A percentile compares a stretch with the other conserved stretches of the same genome.
Conservation (phyloP, 1,140 invertebrate species). For the Agrypnia vestita region DNA sequence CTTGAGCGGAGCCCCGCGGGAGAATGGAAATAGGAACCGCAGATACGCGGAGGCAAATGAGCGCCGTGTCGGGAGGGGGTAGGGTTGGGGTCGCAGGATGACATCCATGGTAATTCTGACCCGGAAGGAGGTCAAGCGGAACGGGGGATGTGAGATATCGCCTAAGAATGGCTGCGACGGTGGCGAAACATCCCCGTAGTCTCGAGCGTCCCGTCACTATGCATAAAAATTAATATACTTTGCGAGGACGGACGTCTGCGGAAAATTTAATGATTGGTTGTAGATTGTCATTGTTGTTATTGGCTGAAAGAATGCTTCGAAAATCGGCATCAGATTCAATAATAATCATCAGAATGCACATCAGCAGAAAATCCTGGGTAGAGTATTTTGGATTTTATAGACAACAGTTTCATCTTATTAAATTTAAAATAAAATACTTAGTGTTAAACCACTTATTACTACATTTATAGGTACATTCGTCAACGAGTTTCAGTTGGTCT, state of each 20-base stretch:
- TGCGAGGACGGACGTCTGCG: neutral
- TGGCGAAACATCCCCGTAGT: neutral
- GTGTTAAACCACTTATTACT: no score
- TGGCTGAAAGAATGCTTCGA: no score
- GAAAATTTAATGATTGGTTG: no score
- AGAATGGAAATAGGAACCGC: conserved; percentile 28
- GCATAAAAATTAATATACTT: neutral
- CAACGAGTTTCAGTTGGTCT: no score
- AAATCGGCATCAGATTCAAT: no score
- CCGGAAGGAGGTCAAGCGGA: conserved; percentile 31
- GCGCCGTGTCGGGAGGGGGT: conserved; percentile 11
- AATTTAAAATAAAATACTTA: no score
- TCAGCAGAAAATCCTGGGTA: no score
- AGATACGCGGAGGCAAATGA: conserved; percentile 29
- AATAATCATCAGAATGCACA: no score
- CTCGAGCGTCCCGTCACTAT: neutral
- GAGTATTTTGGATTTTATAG: no score
- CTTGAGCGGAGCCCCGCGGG: conserved; percentile 11
- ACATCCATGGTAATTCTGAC: conserved; percentile 44
- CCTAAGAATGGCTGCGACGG: neutral
- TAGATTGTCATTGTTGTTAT: no score
- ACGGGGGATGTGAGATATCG: neutral
- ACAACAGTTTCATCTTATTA: no score
- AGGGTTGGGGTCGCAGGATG: conserved; percentile 2
- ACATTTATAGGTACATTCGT: no score